A percentile compares a stretch with the other conserved stretches of the same genome.
phyloP scores from a whole-genome alignment of 2,797 vertebrate genomes.

The Falco columbarius region DNA sequence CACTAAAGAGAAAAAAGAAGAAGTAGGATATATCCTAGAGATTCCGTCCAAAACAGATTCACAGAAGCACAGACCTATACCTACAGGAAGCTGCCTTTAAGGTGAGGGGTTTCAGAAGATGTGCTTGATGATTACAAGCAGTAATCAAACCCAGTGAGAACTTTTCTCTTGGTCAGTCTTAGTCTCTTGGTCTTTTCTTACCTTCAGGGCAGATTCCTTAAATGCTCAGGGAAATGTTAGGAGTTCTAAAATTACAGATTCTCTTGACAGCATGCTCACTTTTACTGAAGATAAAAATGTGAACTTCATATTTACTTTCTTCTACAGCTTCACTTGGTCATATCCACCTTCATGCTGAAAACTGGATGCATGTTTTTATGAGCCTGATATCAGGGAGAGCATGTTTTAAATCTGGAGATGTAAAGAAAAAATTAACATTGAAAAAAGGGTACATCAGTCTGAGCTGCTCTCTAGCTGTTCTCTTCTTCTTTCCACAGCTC shows the following conservation, averaged over 20 bases:
- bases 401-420: background rate
- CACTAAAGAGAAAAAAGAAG: background rate
- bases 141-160: background rate
- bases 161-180: background rate
- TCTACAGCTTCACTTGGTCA: background rate
- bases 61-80: background rate
- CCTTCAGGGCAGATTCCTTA: background rate
- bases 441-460: background rate
- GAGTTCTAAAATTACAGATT: background rate
- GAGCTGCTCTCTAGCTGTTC: background rate
- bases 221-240: background rate
- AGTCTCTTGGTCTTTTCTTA: background rate
- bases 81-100: background rate
- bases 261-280: background rate
- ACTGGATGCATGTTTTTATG: background rate
- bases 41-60: background rate
- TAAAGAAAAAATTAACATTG: background rate
- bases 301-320: background rate
- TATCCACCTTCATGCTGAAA: background rate
- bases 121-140: background rate
- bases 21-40: background rate
- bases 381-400: background rate
- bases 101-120: background rate
- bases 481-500: background rate
- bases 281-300: background rate